A percentile compares a stretch with the other conserved stretches of the same genome.
Conservation (phyloP, 1,140 invertebrate species). For the Meloidogyne hapla region DNA sequence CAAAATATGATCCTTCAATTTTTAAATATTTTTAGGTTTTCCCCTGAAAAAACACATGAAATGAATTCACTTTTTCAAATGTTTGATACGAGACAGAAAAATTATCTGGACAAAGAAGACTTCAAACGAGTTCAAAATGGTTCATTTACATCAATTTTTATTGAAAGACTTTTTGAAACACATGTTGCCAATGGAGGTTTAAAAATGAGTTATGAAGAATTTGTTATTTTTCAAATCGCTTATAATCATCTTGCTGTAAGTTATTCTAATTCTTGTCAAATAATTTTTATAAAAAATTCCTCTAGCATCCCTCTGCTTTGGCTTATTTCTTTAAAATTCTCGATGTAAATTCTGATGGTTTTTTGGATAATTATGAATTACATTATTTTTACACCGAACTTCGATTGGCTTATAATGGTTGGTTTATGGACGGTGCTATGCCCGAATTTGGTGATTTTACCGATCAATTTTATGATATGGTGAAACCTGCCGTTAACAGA, state of each 20-base stretch:
- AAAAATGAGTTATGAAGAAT: conserved; percentile 39
- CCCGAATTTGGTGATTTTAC: conserved; percentile 30
- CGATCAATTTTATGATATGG: conserved; percentile 33
- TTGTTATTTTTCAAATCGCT: conserved; percentile 36
- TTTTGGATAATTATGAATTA: conserved; percentile 36
- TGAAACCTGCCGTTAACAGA: conserved; percentile 15
- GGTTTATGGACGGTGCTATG: conserved; percentile 23
- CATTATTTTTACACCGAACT: conserved; percentile 35
- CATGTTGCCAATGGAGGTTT: conserved; percentile 31
- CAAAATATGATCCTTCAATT: too few species aligned
- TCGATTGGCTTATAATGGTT: conserved; percentile 25
- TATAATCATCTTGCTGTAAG: conserved; percentile 37
- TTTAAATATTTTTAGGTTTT: conserved; percentile 34
- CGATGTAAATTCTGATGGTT: conserved; percentile 34
- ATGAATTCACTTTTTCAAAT: conserved; percentile 33
- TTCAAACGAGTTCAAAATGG: conserved; percentile 27
- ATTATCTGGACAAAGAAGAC: conserved; percentile 19
- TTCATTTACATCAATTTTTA: conserved; percentile 30
- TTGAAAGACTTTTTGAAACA: conserved; percentile 34
- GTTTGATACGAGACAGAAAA: conserved; percentile 27
- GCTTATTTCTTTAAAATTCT: conserved; percentile 42
- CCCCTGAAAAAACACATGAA: conserved; percentile 38
- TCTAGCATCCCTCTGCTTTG: conserved; percentile 39
- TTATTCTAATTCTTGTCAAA: not conserved
- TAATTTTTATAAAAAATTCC: conserved; percentile 16